Evolutionary conservation across 2,113 vertebrate genomes (phyloP).

Genomic region (Ceuthmochares aereus): DNA sequence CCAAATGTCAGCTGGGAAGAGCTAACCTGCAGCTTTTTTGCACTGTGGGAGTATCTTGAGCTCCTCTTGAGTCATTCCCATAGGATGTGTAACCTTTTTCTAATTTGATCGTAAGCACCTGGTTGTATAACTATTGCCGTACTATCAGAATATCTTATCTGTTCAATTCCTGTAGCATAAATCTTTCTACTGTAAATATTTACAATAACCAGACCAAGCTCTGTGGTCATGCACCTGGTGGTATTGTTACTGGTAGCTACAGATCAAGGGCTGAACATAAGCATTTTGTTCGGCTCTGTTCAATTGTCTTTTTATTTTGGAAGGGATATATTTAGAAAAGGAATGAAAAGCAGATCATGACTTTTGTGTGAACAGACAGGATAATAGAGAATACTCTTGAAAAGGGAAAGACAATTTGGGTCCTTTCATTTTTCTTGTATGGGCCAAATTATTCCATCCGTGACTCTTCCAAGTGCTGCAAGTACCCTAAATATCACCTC

Average conservation of each 20-base stretch:
- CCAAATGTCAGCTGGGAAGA: slow-evolving; percentile 8
- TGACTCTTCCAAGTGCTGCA: neutral
- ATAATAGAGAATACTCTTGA: neutral
- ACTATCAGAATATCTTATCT: neutral
- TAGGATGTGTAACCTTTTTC: neutral
- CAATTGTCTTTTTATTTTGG: neutral
- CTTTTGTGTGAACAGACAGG: neutral
- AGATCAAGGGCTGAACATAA: neutral
- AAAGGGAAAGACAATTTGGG: neutral
- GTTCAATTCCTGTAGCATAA: neutral
- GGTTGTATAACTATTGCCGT: neutral
- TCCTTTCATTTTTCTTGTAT: neutral
- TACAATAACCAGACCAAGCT: neutral
- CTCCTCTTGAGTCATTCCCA: neutral
- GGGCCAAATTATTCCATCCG: neutral
- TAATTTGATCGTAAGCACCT: neutral
- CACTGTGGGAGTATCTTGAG: neutral
- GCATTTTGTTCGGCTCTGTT: neutral
- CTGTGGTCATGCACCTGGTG: neutral
- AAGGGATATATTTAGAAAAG: neutral
- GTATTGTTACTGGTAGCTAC: neutral
- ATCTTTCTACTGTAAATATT: neutral
- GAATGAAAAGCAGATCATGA: neutral
- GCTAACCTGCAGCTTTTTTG: slow-evolving; percentile 14
- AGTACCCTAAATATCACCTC: neutral